Evolutionary conservation across 2,888 invertebrate genomes (phyloP), one percentile per base, ranked within the genome.

Genomic region (Laspeyria flexula): DNA sequence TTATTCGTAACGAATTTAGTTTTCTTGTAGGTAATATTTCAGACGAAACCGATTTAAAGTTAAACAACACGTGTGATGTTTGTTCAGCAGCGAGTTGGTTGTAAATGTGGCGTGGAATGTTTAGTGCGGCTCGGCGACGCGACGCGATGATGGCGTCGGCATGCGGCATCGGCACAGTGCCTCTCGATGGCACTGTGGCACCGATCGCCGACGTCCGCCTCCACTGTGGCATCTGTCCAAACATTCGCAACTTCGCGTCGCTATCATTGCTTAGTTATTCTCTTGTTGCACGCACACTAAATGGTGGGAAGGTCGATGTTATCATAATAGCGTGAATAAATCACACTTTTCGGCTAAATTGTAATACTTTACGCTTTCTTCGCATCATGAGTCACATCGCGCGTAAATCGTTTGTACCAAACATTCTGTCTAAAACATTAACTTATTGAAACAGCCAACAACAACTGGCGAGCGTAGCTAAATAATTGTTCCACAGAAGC

Each of bases 1-100:
- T 73, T 65, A 67, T 43, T 51, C 52, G 68, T 61, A 75, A 73
- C 75, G 61, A 79, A 77, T 79, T 80, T 71, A 81, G 79, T 79
- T 77, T 74, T 64, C 68, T 67, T 55, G 56, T 62, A 55, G 52
- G 64, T 76, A 79, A 75, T 78, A 79, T 76, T 78, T 85, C 75
- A 77, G 70, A 73, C 75, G 74, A 75, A 78, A 75, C 71, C 72
- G 76, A 83, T 85, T 77, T 71, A 71, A 77, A 79, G 85, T 77
- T 71, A 71, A 77, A 79, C 74, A 79, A 81, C 83, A 83, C 79
- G 79, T 83, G 84, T 83, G 72, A 74, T 79, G 80, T 86, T 85
- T 83, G 80, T 79, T 77, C 78, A 81, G 79, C 69, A 71, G 74
- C 65, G 66, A 68, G 55, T 55, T 54, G 42, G 73, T 69, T 76